phyloP scores from a whole-genome alignment of 2,888 invertebrate species.

The Nomada flava region DNA sequence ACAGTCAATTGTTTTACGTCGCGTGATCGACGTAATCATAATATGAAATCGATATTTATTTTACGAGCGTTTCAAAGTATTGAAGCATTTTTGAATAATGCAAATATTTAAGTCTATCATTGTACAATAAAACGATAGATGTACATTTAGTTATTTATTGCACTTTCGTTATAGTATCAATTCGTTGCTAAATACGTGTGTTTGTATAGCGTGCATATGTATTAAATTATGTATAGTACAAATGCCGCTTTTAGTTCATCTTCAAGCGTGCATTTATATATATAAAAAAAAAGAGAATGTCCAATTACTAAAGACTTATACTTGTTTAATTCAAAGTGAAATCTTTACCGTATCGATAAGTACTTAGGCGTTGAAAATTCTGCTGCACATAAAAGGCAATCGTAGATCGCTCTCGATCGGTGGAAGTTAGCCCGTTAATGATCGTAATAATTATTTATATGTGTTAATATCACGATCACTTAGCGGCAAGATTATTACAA shows the following conservation, averaged over 20 bases:
- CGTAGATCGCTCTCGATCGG: conserved; percentile 75
- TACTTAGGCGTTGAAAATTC: conserved; percentile 59
- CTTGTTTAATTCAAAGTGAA: conserved; percentile 47
- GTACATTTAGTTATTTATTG: conserved; percentile 52
- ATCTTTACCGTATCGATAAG: conserved; percentile 49
- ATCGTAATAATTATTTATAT: conserved; percentile 70
- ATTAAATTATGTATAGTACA: conserved; percentile 33
- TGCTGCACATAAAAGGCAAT: conserved; percentile 51
- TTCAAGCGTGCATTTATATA: conserved; percentile 37
- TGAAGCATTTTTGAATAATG: conserved; percentile 22
- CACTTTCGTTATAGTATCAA: conserved; percentile 37
- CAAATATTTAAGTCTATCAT: conserved; percentile 41
- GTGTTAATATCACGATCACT: conserved; percentile 74
- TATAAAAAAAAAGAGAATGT: conserved; percentile 34
- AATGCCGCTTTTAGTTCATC: conserved; percentile 28
- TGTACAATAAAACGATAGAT: conserved; percentile 62
- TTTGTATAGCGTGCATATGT: conserved; percentile 25
- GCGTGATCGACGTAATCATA: neutral
- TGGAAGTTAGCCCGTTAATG: conserved; percentile 77
- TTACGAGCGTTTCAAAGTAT: neutral
- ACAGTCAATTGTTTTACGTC: conserved; percentile 73
- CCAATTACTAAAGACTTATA: conserved; percentile 53
- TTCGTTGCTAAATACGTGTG: conserved; percentile 29
- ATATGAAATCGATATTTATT: conserved; percentile 59
- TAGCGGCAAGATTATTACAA: conserved; percentile 74